Evolutionary conservation across 2,797 vertebrate genomes (phyloP).

Genomic region (Acropternis orthonyx): DNA sequence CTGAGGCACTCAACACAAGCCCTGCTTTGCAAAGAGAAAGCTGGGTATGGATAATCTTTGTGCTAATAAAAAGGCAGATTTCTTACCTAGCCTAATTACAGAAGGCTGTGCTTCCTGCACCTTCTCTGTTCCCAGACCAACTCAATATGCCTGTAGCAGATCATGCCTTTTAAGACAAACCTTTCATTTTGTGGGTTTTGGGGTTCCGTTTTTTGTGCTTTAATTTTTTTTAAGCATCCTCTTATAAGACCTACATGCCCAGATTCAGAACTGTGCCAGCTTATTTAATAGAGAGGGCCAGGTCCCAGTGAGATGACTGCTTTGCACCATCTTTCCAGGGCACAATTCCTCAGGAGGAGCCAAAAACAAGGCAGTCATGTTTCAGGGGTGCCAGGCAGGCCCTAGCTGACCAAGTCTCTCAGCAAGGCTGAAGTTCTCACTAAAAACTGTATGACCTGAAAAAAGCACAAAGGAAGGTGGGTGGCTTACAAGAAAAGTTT

Average conservation of each 20-base stretch:
- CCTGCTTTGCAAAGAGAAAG: not conserved
- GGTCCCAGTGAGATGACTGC: not conserved
- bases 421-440: not conserved
- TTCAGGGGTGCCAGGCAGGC: not conserved
- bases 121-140: not conserved
- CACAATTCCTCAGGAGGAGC: not conserved
- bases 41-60: not conserved
- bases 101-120: not conserved
- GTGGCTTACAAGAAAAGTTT: not conserved
- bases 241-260: not conserved
- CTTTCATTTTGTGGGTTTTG: not conserved
- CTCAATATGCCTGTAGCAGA: not conserved
- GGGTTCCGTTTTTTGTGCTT: fast-evolving
- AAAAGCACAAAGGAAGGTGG: not conserved
- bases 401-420: not conserved
- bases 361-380: not conserved
- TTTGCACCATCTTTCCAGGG: not conserved
- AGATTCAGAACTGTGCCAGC: not conserved
- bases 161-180: not conserved
- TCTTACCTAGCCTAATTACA: not conserved
- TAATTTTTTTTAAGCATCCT: not conserved
- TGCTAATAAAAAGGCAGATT: not conserved
- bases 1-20: not conserved
- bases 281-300: not conserved
- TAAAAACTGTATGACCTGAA: not conserved